Evolutionary conservation across 2,797 vertebrate species (phyloP), one percentile per base, ranked within the genome.

Genomic region (Chromobotia macracanthus): DNA sequence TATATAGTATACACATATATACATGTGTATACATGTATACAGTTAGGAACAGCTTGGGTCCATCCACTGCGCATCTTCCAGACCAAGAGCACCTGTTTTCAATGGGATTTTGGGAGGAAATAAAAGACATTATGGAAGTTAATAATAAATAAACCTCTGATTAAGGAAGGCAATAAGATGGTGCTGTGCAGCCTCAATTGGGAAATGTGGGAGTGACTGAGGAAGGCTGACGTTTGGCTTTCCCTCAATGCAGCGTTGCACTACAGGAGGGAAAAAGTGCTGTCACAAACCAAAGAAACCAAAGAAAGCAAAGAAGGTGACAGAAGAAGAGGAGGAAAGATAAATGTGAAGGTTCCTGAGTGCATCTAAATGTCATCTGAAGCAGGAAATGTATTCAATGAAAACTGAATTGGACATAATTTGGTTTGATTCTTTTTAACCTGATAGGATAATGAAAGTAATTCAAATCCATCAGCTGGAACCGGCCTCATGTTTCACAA

Each of bases 261-360:
- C 81, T 80, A 83, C 63, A 80, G 53, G 81, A 74, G 58, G 46
- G 66, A 53, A 77, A 80, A 77, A 58, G 19, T 31, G 6, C 3
- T 56, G 41, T 41, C 15, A 70, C 41, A 74, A 38, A 66, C 58
- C 48, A 67, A 18, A 75, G 10, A 77, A 11, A 58, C 31, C 13
- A 73, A 73, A 51, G 48, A n/a, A 15, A 50, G 60, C 28, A 2
- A 75, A 64, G 21, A 84, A 65, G 44, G 12, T n/a, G 44, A 58
- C 2, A 55, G 50, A 19, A 13, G 23, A 28, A 21, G 19, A 63
- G 3, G 7, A 7, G 28, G 8, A 63, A 41, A 75, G 23, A 51
- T 12, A 19, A n/a, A 63, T 2, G 10, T 50, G 25, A 44, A 61
- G 8, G 56, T 63, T 71, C 60, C 56, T 64, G 35, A 19, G 51